Conservation (phyloP, 2,113 vertebrate genomes). For the Odobenus rosmarus region DNA sequence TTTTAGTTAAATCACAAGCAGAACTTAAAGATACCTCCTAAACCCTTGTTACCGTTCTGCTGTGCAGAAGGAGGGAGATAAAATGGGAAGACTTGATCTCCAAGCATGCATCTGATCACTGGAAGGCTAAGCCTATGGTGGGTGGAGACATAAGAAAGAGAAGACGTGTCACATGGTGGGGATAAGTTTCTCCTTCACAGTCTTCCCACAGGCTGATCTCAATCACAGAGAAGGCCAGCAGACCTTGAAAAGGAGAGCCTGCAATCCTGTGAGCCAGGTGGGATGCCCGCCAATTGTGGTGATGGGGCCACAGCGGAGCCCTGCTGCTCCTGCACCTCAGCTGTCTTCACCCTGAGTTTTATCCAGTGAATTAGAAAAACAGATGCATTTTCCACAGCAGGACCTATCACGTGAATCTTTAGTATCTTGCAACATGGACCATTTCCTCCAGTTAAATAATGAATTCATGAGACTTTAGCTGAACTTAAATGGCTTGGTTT, state of each 20-base stretch:
- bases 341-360: not conserved
- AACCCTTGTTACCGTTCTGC: too few species aligned
- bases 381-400: not conserved
- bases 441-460: not conserved
- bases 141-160: not conserved
- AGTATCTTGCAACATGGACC: not conserved
- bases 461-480: not conserved
- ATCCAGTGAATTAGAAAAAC: not conserved
- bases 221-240: not conserved
- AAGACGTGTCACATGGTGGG: accelerated
- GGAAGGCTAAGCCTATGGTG: not conserved
- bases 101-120: not conserved
- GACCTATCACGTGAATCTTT: accelerated
- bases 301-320: accelerated
- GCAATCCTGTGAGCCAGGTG: accelerated
- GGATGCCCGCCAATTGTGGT: accelerated
- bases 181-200: not conserved
- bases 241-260: not conserved
- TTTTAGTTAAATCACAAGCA: not conserved
- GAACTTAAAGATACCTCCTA: not conserved
- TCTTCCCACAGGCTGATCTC: not conserved
- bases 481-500: not conserved
- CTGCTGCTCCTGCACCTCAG: accelerated
- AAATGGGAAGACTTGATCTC: not conserved
- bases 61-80: accelerated